A percentile compares a stretch with the other conserved stretches of the same genome.
Evolutionary conservation across 1,140 invertebrate species (phyloP).

Genomic region (Saxidomus purpurata): DNA sequence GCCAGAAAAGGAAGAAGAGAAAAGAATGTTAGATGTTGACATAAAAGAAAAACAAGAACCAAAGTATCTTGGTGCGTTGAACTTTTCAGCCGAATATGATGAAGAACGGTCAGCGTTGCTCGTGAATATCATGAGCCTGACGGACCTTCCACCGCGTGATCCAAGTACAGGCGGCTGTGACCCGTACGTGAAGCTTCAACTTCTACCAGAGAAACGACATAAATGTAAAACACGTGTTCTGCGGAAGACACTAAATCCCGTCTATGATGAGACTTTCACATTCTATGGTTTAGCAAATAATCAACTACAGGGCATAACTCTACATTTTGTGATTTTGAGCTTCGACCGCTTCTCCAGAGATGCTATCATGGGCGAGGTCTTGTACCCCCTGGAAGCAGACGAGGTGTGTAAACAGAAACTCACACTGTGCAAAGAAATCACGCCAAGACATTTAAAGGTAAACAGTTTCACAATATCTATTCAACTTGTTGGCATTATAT

Average conservation of each 20-base stretch:
- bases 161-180: conserved; percentile 91
- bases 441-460: conserved; percentile 84
- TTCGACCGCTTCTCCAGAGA: conserved; percentile 96
- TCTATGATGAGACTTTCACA: conserved; percentile 95
- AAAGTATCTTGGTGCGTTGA: conserved; percentile 92
- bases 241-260: conserved; percentile 93
- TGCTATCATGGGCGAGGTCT: conserved; percentile 93
- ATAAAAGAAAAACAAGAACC: conserved; percentile 78
- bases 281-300: conserved; percentile 92
- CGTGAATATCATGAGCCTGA: conserved; percentile 93
- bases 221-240: conserved; percentile 95
- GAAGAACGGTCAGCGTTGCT: conserved; percentile 95
- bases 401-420: conserved; percentile 81
- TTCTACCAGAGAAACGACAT: conserved; percentile 94
- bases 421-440: conserved; percentile 82
- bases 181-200: conserved; percentile 95
- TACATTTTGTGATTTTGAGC: conserved; percentile 94
- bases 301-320: conserved; percentile 91
- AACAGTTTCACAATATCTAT: no score
- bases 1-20: conserved; percentile 74
- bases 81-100: conserved; percentile 92
- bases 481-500: no score
- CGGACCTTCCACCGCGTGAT: conserved; percentile 81
- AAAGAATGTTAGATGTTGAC: conserved; percentile 70
- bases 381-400: conserved; percentile 88